Conservation (phyloP, 2,888 invertebrate genomes). For the Euspilapteryx auroguttella region DNA sequence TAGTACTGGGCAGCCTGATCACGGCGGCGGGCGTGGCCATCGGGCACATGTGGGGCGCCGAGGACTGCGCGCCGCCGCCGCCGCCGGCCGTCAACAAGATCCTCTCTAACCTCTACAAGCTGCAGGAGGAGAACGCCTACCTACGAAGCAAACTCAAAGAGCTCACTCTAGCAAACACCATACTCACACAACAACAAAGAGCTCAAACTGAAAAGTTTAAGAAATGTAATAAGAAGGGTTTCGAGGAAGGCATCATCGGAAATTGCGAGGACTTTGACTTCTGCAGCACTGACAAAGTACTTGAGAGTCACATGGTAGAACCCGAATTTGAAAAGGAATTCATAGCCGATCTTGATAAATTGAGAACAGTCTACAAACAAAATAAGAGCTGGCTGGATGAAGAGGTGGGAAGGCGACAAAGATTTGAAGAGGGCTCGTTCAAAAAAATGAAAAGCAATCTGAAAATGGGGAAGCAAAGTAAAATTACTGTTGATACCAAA, state of each 20-base stretch:
- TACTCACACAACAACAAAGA: no score
- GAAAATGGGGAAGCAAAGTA: slow-evolving; percentile 14
- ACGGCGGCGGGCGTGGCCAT: slow-evolving; percentile 51
- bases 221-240: slow-evolving; percentile 40
- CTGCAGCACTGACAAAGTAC: slow-evolving; percentile 13
- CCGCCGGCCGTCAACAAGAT: slow-evolving; percentile 46
- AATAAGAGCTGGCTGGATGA: slow-evolving; percentile 43
- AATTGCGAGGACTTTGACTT: slow-evolving; percentile 34
- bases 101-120: slow-evolving; percentile 45
- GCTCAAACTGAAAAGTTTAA: no score
- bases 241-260: no score
- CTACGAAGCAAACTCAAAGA: slow-evolving; percentile 41
- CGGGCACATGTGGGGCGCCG: slow-evolving; percentile 54
- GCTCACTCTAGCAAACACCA: slow-evolving; percentile 17
- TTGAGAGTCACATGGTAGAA: slow-evolving; percentile 15
- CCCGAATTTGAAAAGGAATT: slow-evolving; percentile 31
- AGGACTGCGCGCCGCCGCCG: slow-evolving; percentile 34
- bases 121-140: slow-evolving; percentile 51
- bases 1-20: slow-evolving; percentile 49
- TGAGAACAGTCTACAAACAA: slow-evolving; percentile 33
- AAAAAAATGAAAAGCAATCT: slow-evolving; percentile 16
- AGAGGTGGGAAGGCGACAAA: slow-evolving; percentile 27
- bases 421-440: slow-evolving; percentile 16
- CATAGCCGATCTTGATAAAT: slow-evolving; percentile 26
- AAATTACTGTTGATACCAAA: no score